Evolutionary conservation across 2,888 invertebrate species (phyloP), one percentile per base, ranked within the genome.

Genomic region (Xylophagus ater): DNA sequence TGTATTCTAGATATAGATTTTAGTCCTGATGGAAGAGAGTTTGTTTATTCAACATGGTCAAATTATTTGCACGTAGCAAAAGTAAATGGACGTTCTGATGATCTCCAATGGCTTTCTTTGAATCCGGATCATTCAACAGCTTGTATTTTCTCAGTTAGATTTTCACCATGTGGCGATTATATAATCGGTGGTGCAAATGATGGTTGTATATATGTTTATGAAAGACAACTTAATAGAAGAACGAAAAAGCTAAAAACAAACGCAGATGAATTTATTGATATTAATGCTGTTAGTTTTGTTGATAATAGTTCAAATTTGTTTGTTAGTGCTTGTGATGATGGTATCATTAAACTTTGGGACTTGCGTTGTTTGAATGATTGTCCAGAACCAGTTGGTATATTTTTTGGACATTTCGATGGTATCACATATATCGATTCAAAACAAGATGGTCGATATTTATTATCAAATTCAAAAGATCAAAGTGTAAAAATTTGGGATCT

Each of bases 401-500:
- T 88, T 34, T 77, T 81, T 9, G 89, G 86, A 1, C 89, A 89
- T 57, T 71, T 73, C 51, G 85, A 87, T 58, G 88, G 88, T 2
- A 77, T 89, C 34, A 87, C 86, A 0, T 85, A 72, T 52, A 78
- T 89, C 30, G 84, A 88, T 59, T 71, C 84, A 1, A 71, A 81
- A 51, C 80, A 76, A 49, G 88, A 89, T 61, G 81, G 81, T 3
- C 68, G 84, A 33, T 80, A 85, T 59, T 62, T 89, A 25, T 71
- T 89, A 35, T 80, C 86, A 8, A 89, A 89, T 60, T 81, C 80
- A 50, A 88, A 89, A 64, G 86, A 89, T 61, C 88, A 89, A 65
- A 79, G 80, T 20, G 84, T 89, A 45, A 89, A 89, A 60, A 60
- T 89, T 30, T 89, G 88, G 88, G 88, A 89, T 57, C 70, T 87